Percentiles rank a stretch among this genome's conserved stretches.
These are phyloP conservation scores for Tringa solitaria DNA, from an alignment of 2,113 vertebrate genomes.

Conservation along the genomic window DNA sequence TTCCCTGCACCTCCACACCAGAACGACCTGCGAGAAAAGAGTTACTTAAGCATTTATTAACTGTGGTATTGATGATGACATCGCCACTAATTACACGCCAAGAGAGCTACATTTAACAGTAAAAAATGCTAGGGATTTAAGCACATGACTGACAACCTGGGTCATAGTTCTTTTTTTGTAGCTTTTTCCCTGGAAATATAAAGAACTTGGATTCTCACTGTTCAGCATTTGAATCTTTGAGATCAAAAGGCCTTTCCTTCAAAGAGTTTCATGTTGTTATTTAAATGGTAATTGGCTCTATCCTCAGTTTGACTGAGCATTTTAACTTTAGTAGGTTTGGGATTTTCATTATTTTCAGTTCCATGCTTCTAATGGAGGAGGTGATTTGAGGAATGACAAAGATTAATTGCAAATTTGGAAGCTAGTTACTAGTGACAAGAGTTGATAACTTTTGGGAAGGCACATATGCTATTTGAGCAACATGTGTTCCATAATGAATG, in stretches of 20 bases:
- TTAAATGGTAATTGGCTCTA: slow-evolving; percentile 71
- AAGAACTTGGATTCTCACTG: slow-evolving; percentile 42
- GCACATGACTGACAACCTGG: not conserved
- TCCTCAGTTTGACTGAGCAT: slow-evolving; percentile 38
- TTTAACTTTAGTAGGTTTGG: slow-evolving; percentile 35
- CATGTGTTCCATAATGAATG: not conserved
- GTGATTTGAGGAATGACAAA: slow-evolving; percentile 2
- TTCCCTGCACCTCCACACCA: not conserved
- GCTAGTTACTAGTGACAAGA: not conserved
- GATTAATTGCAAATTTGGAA: slow-evolving; percentile 27
- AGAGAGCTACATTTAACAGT: not conserved
- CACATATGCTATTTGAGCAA: not conserved
- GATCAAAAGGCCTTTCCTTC: slow-evolving; percentile 68
- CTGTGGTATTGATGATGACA: not conserved
- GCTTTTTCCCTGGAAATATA: slow-evolving; percentile 36
- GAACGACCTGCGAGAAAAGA: not conserved
- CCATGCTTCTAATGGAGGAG: slow-evolving; percentile 15
- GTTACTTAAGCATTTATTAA: slow-evolving; percentile 4
- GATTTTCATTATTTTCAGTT: slow-evolving; percentile 58
- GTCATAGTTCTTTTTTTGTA: slow-evolving; percentile 6
- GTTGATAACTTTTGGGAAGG: not conserved
- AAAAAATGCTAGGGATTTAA: slow-evolving; percentile 24
- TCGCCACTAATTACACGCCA: not conserved
- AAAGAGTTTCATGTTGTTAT: slow-evolving; percentile 67
- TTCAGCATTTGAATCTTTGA: slow-evolving; percentile 48